These are phyloP conservation scores for Coronaproctus castanopsis DNA, from an alignment of 2,888 invertebrate species.

Conservation along the genomic window DNA sequence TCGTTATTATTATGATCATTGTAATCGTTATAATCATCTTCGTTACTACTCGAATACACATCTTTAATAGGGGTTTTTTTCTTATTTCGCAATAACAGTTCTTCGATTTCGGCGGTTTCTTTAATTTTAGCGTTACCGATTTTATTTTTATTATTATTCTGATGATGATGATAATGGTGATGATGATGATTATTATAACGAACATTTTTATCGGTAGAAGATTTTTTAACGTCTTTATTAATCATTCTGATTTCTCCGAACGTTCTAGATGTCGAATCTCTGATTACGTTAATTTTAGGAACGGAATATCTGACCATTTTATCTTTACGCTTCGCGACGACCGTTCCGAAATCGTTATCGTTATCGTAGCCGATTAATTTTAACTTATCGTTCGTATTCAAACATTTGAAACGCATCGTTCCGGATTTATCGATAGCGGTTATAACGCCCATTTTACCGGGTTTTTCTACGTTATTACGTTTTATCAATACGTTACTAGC, in stretches of 20 bases:
- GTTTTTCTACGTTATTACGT: neutral
- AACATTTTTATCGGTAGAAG: neutral
- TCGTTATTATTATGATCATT: neutral
- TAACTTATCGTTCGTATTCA: neutral
- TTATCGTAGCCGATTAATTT: neutral
- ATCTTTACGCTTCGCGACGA: neutral
- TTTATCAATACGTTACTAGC: neutral
- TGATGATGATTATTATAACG: neutral
- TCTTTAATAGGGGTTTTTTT: neutral
- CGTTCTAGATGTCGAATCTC: neutral
- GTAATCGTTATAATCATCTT: no score
- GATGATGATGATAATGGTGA: neutral
- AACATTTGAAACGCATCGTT: neutral
- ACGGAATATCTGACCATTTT: neutral
- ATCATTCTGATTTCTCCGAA: neutral
- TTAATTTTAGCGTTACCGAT: neutral
- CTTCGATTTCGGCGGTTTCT: neutral
- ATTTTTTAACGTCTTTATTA: neutral
- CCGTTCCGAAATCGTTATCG: neutral
- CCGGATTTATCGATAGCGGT: neutral
- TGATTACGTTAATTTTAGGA: neutral
- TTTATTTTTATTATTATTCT: neutral
- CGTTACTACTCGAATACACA: neutral
- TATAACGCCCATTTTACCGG: neutral
- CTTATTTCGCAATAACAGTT: neutral